Evolutionary conservation across 2,113 vertebrate species (phyloP).

Genomic region (Chloroceryle aenea): DNA sequence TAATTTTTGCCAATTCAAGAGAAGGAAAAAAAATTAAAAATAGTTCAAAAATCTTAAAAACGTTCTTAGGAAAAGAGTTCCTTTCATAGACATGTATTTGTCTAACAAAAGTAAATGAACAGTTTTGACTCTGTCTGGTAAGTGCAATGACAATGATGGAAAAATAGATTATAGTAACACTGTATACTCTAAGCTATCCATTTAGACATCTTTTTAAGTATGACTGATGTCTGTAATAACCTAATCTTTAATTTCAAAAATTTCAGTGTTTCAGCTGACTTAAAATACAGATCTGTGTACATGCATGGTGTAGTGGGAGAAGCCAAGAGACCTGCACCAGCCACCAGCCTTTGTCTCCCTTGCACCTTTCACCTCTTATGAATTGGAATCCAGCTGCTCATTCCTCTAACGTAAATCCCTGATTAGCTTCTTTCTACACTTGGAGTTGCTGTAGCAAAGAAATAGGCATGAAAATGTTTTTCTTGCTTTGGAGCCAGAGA

Average conservation of each 20-base stretch:
- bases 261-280: neutral
- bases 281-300: neutral
- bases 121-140: neutral
- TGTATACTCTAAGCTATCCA: neutral
- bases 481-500: neutral
- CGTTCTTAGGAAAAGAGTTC: neutral
- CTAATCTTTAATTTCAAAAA: slow-evolving; percentile 7
- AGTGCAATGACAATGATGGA: neutral
- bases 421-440: neutral
- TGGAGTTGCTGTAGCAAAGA: neutral
- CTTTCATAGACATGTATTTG: neutral
- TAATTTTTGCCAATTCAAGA: neutral
- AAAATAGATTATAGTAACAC: neutral
- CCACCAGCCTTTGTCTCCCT: neutral
- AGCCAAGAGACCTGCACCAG: neutral
- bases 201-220: neutral
- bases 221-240: slow-evolving; percentile 1
- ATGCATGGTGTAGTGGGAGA: neutral
- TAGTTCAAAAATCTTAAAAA: neutral
- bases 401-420: neutral
- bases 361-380: neutral
- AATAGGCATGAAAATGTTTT: neutral
- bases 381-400: neutral
- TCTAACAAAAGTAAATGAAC: neutral
- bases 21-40: neutral